Conservation (phyloP, 1,140 invertebrate genomes). For the Eciton burchellii region DNA sequence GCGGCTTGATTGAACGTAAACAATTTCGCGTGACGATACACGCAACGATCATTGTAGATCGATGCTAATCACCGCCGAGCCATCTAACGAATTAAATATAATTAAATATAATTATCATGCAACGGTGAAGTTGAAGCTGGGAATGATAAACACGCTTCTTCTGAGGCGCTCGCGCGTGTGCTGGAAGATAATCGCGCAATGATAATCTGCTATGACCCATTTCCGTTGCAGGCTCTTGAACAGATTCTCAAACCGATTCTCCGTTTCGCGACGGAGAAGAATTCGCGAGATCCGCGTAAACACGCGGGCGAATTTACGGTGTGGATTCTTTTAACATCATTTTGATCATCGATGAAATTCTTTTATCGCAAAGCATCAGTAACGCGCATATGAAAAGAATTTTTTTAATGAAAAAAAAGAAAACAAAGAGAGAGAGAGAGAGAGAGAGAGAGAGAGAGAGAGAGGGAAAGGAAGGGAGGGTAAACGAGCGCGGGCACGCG, state of each 20-base stretch:
- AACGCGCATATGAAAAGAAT: too few relatives aligned
- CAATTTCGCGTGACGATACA: conserved; percentile 38
- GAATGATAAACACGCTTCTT: conserved; percentile 20
- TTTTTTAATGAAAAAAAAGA: too few relatives aligned
- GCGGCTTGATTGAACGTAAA: conserved; percentile 24
- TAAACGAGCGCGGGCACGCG: neutral
- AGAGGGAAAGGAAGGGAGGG: neutral
- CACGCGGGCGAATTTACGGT: too few relatives aligned
- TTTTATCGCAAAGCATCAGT: too few relatives aligned
- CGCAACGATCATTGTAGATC: conserved; percentile 5
- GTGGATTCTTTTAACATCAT: too few relatives aligned
- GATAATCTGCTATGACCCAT: too few relatives aligned
- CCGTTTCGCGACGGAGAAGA: too few relatives aligned
- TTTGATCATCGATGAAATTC: too few relatives aligned
- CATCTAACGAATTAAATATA: too few relatives aligned
- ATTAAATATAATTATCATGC: conserved; percentile 49
- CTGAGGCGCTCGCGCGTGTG: neutral
- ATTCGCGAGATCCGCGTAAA: too few relatives aligned
- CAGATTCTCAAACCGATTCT: too few relatives aligned
- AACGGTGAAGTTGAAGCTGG: conserved; percentile 1
- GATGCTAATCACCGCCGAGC: neutral
- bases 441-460: neutral
- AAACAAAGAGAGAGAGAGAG: neutral
- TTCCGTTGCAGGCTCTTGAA: too few relatives aligned
- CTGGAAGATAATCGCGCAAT: conserved; percentile 10